These are phyloP conservation scores for Xenopus petersii DNA, from an alignment of 2,797 vertebrate genomes.

Conservation along the genomic window DNA sequence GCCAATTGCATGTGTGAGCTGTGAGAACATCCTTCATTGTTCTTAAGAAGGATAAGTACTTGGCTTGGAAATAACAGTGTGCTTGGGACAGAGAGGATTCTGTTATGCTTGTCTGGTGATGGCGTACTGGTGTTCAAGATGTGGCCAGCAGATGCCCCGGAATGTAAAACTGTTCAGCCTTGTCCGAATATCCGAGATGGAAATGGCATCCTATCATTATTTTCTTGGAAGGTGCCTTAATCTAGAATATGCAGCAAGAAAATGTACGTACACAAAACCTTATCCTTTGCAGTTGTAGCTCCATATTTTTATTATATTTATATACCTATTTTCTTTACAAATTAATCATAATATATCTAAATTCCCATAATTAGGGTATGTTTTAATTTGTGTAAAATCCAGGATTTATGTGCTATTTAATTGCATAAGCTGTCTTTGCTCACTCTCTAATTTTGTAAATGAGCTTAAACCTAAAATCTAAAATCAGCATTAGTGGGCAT, in stretches of 20 bases:
- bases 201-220: slow-evolving; percentile 82
- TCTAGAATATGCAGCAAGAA: slow-evolving; percentile 58
- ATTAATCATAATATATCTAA: too few relatives aligned
- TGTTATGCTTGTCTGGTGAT: slow-evolving; percentile 46
- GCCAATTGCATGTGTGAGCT: slow-evolving; percentile 57
- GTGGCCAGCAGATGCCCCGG: slow-evolving; percentile 61
- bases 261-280: slow-evolving; percentile 65
- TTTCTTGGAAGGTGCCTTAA: slow-evolving; percentile 75
- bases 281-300: too few relatives aligned
- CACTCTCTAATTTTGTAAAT: too few relatives aligned
- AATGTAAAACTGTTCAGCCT: slow-evolving; percentile 63
- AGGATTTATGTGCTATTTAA: too few relatives aligned
- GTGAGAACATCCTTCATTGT: slow-evolving; percentile 57
- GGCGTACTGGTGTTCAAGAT: slow-evolving; percentile 62
- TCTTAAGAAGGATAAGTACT: slow-evolving; percentile 66
- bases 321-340: too few relatives aligned
- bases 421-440: too few relatives aligned
- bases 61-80: slow-evolving; percentile 57
- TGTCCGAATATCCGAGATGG: slow-evolving; percentile 77
- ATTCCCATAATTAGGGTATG: too few relatives aligned
- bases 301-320: too few relatives aligned
- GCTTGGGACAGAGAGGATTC: slow-evolving; percentile 48
- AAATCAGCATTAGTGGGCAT: too few relatives aligned
- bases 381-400: too few relatives aligned
- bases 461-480: too few relatives aligned